Base-by-base conservation (phyloP, 2,797 vertebrate species). In the Takifugu rubripes region DNA sequence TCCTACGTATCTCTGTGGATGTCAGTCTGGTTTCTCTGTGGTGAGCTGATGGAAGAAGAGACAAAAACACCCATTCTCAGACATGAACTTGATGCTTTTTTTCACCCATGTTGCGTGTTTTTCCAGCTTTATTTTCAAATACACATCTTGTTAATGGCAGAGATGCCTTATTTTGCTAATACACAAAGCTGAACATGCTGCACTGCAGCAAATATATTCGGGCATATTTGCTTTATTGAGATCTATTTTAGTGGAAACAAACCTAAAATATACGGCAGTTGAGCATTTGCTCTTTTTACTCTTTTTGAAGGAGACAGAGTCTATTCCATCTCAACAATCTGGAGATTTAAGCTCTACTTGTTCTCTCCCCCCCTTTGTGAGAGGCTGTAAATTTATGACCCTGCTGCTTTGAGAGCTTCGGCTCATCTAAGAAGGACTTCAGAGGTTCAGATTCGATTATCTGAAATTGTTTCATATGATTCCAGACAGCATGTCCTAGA, bases 401-500 rank as follows among this genome's bases (percentile, higher is more conserved):
- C 54, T 2, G 15, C 64, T 74, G 49, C 65, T 74, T 64, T 70
- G 66, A 77, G 64, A 82, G 70, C 72, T 46, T 74, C 52, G 70
- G 63, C 73, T 54, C 50, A 36, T 79, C 75, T 70, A 73, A 71
- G 72, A 65, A 81, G 62, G 75, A 83, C 77, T 79, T 76, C 71
- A 71, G 63, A 43, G 54, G 74, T 81, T 88, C 87, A 87, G 46
- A 83, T 64, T 78, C 67, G 74, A 85, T 90, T 87, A 87, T 82
- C 70, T 70, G 67, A 85, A 88, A 72, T 79, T 75, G 75, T 79
- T 83, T 79, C 52, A 49, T 72, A 90, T 88, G 73, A 77, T 83
- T 89, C 79, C 77, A 80, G 86, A 89, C 88, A 89, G 88, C 88
- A 84, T 82, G 87, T 85, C 87, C 81, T 84, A 87, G 81, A 89